Conservation (phyloP, 2,113 vertebrate genomes). For the Plotosus lineatus region DNA sequence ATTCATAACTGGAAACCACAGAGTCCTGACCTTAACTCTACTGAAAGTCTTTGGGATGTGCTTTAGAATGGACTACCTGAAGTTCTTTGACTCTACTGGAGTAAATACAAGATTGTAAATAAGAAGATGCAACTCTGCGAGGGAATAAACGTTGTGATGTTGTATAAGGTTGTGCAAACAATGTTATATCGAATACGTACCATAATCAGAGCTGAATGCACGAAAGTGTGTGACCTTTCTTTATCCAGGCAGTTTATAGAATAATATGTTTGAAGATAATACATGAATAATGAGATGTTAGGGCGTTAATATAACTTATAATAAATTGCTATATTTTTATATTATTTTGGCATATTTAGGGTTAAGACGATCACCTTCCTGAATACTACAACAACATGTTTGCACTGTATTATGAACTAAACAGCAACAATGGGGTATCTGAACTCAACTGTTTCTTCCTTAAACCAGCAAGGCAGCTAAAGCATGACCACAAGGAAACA, state of each 20-base stretch:
- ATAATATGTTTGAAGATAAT: neutral
- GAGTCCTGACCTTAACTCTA: no score
- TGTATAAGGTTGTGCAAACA: no score
- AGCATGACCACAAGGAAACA: conserved; percentile 39
- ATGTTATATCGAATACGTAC: no score
- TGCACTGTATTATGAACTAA: conserved; percentile 3
- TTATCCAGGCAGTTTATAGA: conserved; percentile 6
- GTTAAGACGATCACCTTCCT: neutral
- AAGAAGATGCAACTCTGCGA: no score
- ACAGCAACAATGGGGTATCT: conserved; percentile 41
- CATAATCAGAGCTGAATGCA: no score
- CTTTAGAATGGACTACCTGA: no score
- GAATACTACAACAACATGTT: conserved; percentile 20
- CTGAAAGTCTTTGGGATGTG: no score
- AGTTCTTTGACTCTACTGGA: no score
- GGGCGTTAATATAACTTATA: neutral
- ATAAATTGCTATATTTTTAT: neutral
- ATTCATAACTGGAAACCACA: no score
- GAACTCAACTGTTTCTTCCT: conserved; percentile 37
- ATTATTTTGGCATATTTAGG: neutral
- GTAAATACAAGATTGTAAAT: no score
- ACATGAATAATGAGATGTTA: neutral
- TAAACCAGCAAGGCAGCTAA: conserved; percentile 24
- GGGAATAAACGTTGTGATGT: no score
- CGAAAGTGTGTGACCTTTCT: no score